These are phyloP conservation scores for Agriopis aurantiaria DNA, from an alignment of 2,888 invertebrate species.

Conservation along the genomic window DNA sequence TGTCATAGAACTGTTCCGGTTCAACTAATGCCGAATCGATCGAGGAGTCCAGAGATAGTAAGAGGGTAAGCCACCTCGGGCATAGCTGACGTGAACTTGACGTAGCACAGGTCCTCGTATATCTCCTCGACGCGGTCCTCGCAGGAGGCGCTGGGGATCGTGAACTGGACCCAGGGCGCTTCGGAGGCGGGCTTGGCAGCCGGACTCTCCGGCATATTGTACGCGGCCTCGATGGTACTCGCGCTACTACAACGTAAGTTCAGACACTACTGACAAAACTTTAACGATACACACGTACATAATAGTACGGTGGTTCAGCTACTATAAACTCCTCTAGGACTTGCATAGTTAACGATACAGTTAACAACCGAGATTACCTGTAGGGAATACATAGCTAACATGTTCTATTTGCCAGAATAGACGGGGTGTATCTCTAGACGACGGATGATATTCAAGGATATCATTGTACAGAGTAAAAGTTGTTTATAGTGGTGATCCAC, in stretches of 20 bases:
- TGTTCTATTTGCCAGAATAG: neutral
- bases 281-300: neutral
- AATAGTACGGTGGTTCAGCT: neutral
- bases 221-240: slow-evolving; percentile 64
- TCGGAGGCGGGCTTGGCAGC: slow-evolving; percentile 65
- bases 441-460: too few relatives aligned
- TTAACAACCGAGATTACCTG: neutral
- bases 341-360: neutral
- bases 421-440: too few relatives aligned
- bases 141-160: slow-evolving; percentile 86
- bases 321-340: neutral
- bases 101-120: slow-evolving; percentile 95
- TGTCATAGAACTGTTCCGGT: slow-evolving; percentile 10
- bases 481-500: too few relatives aligned
- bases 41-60: slow-evolving; percentile 27
- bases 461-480: too few relatives aligned
- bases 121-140: slow-evolving; percentile 92
- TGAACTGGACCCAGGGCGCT: slow-evolving; percentile 89
- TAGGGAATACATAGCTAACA: neutral
- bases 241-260: slow-evolving; percentile 64
- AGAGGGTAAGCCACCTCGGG: slow-evolving; percentile 87
- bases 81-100: slow-evolving; percentile 90
- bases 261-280: neutral
- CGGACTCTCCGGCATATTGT: slow-evolving; percentile 57
- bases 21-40: slow-evolving; percentile 2